Evolutionary conservation across 53 echinoderm and acorn worm species (phyloP), one percentile per base, ranked within the genome.

Genomic region (Patiria pectinifera): DNA sequence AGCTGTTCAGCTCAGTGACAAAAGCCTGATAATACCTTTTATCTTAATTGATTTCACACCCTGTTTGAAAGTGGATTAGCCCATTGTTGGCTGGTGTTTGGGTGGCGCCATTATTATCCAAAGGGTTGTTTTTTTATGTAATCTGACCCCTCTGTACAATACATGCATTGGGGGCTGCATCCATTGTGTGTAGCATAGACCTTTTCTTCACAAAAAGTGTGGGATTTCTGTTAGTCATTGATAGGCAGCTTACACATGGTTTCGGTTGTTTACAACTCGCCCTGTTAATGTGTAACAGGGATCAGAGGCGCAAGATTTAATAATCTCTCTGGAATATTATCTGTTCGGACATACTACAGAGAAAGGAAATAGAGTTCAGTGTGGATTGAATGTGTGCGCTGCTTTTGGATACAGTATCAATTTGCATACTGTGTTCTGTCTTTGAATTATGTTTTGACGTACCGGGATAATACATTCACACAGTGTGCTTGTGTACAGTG

Each of bases 101-200:
- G 90, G 63, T 63, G 90, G 90, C 48, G 66, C 90, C 81, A 90
- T 82, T 90, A 12, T 61, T 66, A 25, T n/a, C 22, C 3, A 90
- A 16, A 80, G 90, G 89, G 90, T 77, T 62, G 80, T 90, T 5
- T 53, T 80, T 86, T 78, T 61, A 90, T 90, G 90, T 81, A 80
- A 90, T 80, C 46, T 35, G 45, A 89, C 81, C 90, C 69, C 43
- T 46, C 69, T 69, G 80, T 89, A 19, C 47, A 69, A 43, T 25
- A 21, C 45, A 59, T 35, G 35, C 35, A 35, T 35, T 18, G 19
- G 3, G 63, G 43, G 79, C 62, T 63, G 11, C 6, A 14, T 48
- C 19, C 69, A 80, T 47, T 48, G 90, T 63, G 48, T 81, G 8
- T 13, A 23, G 61, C 13, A 78, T 59, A 59, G 43, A 16, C 22